phyloP scores from a whole-genome alignment of 2,113 vertebrate genomes.

The Gallinago media region DNA sequence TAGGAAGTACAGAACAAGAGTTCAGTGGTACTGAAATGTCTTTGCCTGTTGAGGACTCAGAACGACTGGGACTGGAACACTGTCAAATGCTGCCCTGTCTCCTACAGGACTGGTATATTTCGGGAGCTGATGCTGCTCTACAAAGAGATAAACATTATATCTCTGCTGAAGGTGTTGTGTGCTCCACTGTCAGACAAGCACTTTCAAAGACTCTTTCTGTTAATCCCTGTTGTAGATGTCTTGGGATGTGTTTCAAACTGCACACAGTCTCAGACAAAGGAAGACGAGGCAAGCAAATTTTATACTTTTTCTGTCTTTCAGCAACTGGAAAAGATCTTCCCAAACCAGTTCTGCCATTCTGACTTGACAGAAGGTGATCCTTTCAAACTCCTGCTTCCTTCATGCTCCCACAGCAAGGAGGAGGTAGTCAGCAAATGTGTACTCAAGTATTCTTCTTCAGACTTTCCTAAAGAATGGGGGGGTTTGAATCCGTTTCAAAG shows the following conservation, averaged over 20 bases:
- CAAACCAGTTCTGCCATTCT: neutral
- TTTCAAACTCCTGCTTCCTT: slow-evolving; percentile 39
- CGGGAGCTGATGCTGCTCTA: neutral
- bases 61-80: neutral
- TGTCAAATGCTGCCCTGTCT: neutral
- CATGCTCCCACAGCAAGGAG: neutral
- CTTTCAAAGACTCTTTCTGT: neutral
- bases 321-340: neutral
- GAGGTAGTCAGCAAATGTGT: slow-evolving; percentile 12
- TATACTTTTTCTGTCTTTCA: neutral
- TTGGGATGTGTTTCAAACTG: neutral
- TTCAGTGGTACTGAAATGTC: neutral
- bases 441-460: neutral
- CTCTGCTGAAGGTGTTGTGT: neutral
- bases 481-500: neutral
- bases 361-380: neutral
- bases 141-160: neutral
- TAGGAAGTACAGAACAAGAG: neutral
- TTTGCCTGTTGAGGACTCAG: neutral
- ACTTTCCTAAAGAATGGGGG: neutral
- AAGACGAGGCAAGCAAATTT: slow-evolving; percentile 12
- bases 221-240: slow-evolving; percentile 14
- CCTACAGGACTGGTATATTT: neutral
- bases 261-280: neutral
- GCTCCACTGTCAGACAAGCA: neutral